Percentiles rank a stretch among this genome's conserved stretches.
Conservation (phyloP, 2,888 invertebrate genomes). For the Neoitamus cyanurus region DNA sequence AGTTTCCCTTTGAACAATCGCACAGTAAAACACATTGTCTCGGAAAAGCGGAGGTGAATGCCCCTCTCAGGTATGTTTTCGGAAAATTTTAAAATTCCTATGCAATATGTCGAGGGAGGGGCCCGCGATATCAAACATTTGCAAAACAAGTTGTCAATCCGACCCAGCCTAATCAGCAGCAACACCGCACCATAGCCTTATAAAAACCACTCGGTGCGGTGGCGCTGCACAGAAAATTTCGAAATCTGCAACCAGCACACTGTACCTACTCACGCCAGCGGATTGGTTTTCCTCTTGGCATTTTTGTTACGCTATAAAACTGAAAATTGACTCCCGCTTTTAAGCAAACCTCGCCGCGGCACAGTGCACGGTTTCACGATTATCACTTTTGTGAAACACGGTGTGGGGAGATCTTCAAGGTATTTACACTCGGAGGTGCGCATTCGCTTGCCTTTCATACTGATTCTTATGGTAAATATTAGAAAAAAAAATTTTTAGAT, state of each 20-base stretch:
- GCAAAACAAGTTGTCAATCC: background rate
- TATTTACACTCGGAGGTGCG: background rate
- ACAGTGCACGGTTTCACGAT: background rate
- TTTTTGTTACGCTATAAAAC: background rate
- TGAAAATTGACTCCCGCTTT: constrained; percentile 5
- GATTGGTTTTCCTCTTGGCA: constrained; percentile 1
- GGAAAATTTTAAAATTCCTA: background rate
- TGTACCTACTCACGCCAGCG: background rate
- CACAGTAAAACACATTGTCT: background rate
- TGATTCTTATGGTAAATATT: background rate
- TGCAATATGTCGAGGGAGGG: background rate
- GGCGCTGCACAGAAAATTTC: background rate
- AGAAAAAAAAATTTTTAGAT: background rate
- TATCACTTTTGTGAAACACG: background rate
- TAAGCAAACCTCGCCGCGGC: background rate
- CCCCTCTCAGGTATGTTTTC: background rate
- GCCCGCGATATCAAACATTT: background rate
- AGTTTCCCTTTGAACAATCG: background rate
- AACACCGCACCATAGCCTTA: background rate
- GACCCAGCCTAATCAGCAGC: background rate
- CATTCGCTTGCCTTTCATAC: background rate
- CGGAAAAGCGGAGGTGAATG: background rate
- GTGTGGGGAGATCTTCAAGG: background rate
- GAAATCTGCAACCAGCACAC: constrained; percentile 7
- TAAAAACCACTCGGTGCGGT: background rate